Percentiles rank a stretch among this genome's conserved stretches.
Conservation (phyloP, 2,113 vertebrate species). For the Pelecanus crispus region DNA sequence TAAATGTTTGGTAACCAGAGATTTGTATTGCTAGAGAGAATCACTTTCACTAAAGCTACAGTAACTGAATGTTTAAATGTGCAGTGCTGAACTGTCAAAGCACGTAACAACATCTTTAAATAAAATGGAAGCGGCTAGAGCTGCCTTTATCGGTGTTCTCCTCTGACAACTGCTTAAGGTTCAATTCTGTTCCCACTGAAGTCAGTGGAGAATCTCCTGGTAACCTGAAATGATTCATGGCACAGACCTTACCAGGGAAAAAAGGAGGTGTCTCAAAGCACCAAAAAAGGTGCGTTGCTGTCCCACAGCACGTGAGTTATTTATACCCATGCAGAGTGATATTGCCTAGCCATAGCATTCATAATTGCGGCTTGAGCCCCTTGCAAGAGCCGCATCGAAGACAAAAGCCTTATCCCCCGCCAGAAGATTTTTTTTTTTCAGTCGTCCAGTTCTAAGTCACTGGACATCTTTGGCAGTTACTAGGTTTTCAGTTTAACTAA, state of each 20-base stretch:
- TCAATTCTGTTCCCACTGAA: neutral
- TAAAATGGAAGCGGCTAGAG: constrained; percentile 3
- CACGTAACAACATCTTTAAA: constrained; percentile 55
- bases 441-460: neutral
- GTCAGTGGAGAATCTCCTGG: neutral
- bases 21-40: constrained; percentile 61
- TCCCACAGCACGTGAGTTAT: neutral
- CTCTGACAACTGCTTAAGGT: neutral
- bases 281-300: neutral
- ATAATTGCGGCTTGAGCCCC: neutral
- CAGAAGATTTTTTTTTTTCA: neutral
- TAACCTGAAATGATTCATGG: neutral
- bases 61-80: constrained; percentile 42
- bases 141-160: neutral
- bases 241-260: fast-evolving
- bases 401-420: neutral
- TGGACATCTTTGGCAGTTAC: neutral
- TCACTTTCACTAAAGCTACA: constrained; percentile 56
- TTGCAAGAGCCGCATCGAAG: fast-evolving
- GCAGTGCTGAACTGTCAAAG: constrained; percentile 55
- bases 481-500: neutral
- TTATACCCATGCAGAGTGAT: neutral
- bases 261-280: neutral
- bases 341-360: neutral
- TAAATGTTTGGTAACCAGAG: constrained; percentile 65